phyloP scores from a whole-genome alignment of 37 sponge, comb jelly and placozoan species.

The Crambe crambe region DNA sequence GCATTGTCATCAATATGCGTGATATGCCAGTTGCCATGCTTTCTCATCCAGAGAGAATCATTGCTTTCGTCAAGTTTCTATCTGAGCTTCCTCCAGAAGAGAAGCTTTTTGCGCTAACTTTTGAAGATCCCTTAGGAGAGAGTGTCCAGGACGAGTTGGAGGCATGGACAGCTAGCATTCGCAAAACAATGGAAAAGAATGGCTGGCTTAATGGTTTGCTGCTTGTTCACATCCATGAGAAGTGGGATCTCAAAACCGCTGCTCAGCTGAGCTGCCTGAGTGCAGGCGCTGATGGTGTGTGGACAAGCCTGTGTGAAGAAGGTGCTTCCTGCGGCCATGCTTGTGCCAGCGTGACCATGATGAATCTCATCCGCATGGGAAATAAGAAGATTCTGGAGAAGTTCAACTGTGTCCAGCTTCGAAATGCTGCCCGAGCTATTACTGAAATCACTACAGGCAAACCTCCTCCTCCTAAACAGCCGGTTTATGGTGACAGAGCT shows the following conservation, averaged over 20 bases:
- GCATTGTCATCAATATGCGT: constrained; percentile 75
- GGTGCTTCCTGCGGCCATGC: constrained; percentile 91
- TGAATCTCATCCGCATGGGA: constrained; percentile 85
- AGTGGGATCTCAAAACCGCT: constrained; percentile 81
- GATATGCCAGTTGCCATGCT: constrained; percentile 77
- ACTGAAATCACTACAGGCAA: constrained; percentile 75
- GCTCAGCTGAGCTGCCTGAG: constrained; percentile 73
- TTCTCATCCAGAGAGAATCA: constrained; percentile 49
- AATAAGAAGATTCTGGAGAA: constrained; percentile 67
- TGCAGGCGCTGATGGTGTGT: constrained; percentile 84
- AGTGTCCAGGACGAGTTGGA: constrained; percentile 77
- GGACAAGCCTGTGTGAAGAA: constrained; percentile 87
- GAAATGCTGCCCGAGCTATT: constrained; percentile 68
- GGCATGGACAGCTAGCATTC: constrained; percentile 74
- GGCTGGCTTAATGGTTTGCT: constrained; percentile 72
- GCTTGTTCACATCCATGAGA: constrained; percentile 78
- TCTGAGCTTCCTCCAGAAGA: constrained; percentile 46
- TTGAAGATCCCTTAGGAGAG: constrained; percentile 87
- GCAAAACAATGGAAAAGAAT: constrained; percentile 65
- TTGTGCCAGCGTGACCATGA: constrained; percentile 70
- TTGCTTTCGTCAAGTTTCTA: constrained; percentile 59
- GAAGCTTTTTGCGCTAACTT: constrained; percentile 56
- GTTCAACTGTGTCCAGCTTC: constrained; percentile 72
- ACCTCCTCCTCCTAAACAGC: constrained; percentile 72
- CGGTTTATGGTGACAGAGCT: constrained; percentile 77